Percentiles rank a stretch among this genome's conserved stretches.
Conservation (phyloP, 2,113 vertebrate species). For the Athene cunicularia region DNA sequence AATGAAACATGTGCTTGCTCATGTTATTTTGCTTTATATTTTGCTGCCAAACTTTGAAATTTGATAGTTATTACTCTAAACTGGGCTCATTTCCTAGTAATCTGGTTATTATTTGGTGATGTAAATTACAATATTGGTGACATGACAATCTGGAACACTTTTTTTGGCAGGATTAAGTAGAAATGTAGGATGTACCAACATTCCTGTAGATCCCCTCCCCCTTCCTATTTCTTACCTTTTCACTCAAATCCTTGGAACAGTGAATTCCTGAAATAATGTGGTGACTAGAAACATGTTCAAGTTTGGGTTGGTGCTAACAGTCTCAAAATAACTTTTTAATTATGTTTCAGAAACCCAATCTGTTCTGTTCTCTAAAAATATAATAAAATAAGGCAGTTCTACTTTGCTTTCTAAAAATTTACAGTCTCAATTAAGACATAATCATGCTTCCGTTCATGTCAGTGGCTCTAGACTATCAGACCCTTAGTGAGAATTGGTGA, state of each 20-base stretch:
- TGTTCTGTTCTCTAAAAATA: not conserved
- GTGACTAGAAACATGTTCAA: not conserved
- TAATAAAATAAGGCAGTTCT: not conserved
- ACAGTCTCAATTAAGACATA: not conserved
- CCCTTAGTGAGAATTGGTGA: not conserved
- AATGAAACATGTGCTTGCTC: not conserved
- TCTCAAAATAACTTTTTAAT: not conserved
- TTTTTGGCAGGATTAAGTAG: not conserved
- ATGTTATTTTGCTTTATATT: conserved; percentile 13
- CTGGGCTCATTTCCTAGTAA: not conserved
- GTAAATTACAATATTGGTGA: not conserved
- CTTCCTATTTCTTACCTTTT: not conserved
- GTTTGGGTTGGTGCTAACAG: not conserved
- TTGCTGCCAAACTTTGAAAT: conserved; percentile 21
- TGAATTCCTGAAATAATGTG: not conserved
- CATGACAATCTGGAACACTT: not conserved
- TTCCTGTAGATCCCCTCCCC: not conserved
- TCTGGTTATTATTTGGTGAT: not conserved
- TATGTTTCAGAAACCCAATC: not conserved
- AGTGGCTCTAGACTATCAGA: not conserved
- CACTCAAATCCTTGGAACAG: not conserved
- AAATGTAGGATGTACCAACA: not conserved
- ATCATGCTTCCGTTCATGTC: not conserved
- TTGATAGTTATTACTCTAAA: conserved; percentile 9
- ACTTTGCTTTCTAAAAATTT: conserved; percentile 12